phyloP scores from a whole-genome alignment of 2,797 vertebrate genomes.

The Lepilemur ruficaudatus region DNA sequence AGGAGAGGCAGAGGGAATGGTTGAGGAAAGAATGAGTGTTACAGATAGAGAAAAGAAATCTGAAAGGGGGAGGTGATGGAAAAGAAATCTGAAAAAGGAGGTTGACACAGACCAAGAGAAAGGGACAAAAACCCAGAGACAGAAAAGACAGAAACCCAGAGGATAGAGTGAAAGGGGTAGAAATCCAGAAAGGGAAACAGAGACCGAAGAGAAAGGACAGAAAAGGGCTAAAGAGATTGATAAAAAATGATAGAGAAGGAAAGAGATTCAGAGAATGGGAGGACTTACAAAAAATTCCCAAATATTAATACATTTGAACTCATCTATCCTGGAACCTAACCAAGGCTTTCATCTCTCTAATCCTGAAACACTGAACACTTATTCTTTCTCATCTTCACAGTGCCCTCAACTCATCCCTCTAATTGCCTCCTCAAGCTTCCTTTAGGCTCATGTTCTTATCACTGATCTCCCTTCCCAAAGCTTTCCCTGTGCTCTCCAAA shows the following conservation, averaged over 20 bases:
- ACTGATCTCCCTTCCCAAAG: background rate
- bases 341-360: background rate
- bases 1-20: too few relatives aligned
- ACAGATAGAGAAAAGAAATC: background rate
- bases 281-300: background rate
- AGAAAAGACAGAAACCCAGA: background rate
- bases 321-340: background rate
- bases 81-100: background rate
- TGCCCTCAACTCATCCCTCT: background rate
- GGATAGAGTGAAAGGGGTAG: background rate
- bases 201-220: background rate
- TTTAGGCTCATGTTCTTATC: background rate
- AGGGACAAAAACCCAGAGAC: background rate
- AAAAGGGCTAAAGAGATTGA: background rate
- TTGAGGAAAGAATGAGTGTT: background rate
- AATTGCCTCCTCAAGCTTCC: background rate
- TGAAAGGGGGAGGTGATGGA: background rate
- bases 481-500: background rate
- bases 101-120: background rate
- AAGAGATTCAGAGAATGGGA: background rate
- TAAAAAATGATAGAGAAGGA: background rate
- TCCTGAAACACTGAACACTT: background rate
- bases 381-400: background rate
- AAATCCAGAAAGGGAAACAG: background rate
- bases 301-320: background rate